phyloP scores from a whole-genome alignment of 2,888 invertebrate genomes.

The Cheilosia scutellata region DNA sequence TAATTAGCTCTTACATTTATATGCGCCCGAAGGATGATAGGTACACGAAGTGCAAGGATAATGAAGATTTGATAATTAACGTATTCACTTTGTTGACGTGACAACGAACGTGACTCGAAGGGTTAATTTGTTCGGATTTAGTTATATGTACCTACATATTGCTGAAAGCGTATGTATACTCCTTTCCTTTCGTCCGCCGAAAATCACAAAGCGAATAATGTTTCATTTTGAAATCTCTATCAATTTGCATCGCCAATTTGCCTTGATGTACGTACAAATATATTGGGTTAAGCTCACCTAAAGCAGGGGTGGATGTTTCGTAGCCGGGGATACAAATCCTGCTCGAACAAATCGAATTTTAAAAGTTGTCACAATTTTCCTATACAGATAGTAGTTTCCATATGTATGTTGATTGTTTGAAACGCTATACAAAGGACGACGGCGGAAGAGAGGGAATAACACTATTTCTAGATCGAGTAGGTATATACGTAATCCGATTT shows the following conservation, averaged over 20 bases:
- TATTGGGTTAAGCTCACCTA: background rate
- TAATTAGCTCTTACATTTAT: background rate
- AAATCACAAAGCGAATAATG: constrained; percentile 29
- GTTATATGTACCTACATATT: background rate
- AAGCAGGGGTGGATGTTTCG: background rate
- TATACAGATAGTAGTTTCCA: background rate
- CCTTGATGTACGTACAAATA: background rate
- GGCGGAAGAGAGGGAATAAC: constrained; percentile 11
- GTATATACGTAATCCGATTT: constrained; percentile 45
- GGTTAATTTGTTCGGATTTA: constrained; percentile 3
- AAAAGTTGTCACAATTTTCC: constrained; percentile 45
- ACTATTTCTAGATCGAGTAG: constrained; percentile 37
- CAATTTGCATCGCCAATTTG: constrained; percentile 22
- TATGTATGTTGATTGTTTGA: constrained; percentile 34
- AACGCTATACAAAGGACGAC: background rate
- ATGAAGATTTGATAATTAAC: constrained; percentile 32
- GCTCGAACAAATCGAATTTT: constrained; percentile 58
- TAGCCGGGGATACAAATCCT: constrained; percentile 10
- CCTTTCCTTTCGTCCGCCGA: constrained; percentile 2
- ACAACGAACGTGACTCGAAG: constrained; percentile 14
- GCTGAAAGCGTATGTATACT: background rate
- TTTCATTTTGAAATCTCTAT: constrained; percentile 23
- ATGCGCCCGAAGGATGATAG: background rate
- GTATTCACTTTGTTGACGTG: constrained; percentile 23
- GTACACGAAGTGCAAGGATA: background rate